Evolutionary conservation across 2,888 invertebrate genomes (phyloP).

Genomic region (Drosophila yooni): DNA sequence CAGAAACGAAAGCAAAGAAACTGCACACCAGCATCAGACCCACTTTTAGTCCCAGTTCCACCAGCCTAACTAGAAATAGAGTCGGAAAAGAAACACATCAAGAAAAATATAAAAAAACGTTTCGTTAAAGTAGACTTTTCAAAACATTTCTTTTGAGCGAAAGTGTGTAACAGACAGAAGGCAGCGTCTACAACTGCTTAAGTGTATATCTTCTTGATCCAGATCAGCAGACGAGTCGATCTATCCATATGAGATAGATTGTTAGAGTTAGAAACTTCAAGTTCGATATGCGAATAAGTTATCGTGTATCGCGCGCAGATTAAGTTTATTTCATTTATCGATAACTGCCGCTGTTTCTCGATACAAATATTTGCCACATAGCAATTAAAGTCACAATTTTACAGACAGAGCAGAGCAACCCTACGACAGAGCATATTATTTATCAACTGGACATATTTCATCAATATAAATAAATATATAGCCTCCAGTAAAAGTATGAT

Average conservation of each 20-base stretch:
- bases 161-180: not conserved
- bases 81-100: not conserved
- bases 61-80: no score
- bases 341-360: not conserved
- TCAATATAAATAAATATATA: not conserved
- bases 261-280: not conserved
- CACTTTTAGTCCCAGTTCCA: slow-evolving; percentile 6
- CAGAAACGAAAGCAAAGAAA: slow-evolving; percentile 43
- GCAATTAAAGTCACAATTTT: not conserved
- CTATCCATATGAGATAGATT: not conserved
- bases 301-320: not conserved
- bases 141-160: not conserved
- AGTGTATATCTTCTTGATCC: not conserved
- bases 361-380: not conserved
- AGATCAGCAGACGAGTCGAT: not conserved
- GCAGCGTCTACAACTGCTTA: not conserved
- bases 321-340: not conserved
- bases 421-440: not conserved
- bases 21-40: not conserved
- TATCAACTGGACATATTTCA: not conserved
- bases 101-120: no score
- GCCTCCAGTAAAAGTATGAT: not conserved
- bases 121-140: not conserved
- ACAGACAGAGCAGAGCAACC: not conserved
- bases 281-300: not conserved